These are phyloP conservation scores for Cremastinae sp. DNA, from an alignment of 2,888 invertebrate genomes.

Conservation along the genomic window DNA sequence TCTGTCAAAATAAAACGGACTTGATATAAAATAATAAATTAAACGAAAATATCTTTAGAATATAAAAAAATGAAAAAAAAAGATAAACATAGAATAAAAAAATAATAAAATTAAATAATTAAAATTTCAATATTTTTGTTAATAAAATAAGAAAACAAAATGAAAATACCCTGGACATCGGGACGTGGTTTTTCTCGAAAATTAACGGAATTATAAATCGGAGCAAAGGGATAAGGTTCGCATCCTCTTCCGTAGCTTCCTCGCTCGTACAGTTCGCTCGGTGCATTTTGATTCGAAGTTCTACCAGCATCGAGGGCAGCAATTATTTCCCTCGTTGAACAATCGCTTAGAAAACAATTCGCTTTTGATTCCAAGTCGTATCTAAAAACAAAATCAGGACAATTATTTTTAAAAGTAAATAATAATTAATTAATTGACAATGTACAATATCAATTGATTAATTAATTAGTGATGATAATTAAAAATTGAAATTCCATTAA, in stretches of 20 bases:
- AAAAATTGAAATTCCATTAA: too few relatives aligned
- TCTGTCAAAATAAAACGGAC: slow-evolving; percentile 79
- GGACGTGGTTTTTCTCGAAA: slow-evolving; percentile 29
- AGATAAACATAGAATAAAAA: not conserved
- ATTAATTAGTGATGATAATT: too few relatives aligned
- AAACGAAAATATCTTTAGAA: too few relatives aligned
- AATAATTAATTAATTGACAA: too few relatives aligned
- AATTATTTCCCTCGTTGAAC: slow-evolving; percentile 84
- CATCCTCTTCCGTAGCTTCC: slow-evolving; percentile 92
- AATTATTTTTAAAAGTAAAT: not conserved
- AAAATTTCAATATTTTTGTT: not conserved
- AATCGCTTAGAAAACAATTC: slow-evolving; percentile 90
- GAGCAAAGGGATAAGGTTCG: slow-evolving; percentile 84
- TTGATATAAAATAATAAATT: too few relatives aligned
- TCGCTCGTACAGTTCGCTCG: slow-evolving; percentile 89
- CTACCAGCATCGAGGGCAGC: slow-evolving; percentile 80
- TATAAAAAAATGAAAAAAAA: slow-evolving; percentile 85
- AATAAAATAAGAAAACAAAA: not conserved
- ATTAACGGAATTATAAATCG: slow-evolving; percentile 42
- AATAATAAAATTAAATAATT: not conserved
- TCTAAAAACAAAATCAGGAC: slow-evolving; percentile 75
- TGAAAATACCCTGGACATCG: slow-evolving; percentile 60
- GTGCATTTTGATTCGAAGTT: slow-evolving; percentile 79
- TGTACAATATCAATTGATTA: too few relatives aligned
- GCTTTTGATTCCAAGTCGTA: slow-evolving; percentile 84